Base-by-base conservation (phyloP, 2,888 invertebrate genomes). In the Orthosia incerta region DNA sequence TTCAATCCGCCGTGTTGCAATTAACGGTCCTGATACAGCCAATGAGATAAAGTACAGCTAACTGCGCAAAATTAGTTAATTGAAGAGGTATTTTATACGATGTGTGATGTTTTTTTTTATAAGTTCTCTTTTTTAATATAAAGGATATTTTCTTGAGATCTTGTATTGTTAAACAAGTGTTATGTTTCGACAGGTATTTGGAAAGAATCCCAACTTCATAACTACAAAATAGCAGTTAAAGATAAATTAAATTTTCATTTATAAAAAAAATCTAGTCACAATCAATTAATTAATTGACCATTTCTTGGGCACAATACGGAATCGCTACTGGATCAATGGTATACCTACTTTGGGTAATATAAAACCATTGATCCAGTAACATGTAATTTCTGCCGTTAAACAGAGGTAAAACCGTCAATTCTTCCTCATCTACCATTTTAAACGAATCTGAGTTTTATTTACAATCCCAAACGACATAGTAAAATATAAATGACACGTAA, bases 1-100 rank as follows among this genome's bases (percentile, higher is more conserved):
- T 93, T 90, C 91, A 93, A 94, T 93, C 90, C 90, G 84, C 86
- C 81, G 82, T 87, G 67, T 85, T 85, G 86, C 88, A 89, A 91
- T 90, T 90, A 91, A 90, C 87, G 82, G 80, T 63, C 85, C 79
- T 88, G 87, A 84, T 87, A 85, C 72, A 79, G 63, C 66, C 76
- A 78, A 77, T 78, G 73, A 84, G 86, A 85, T 86, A 86, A 80
- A 76, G 78, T 85, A 79, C 83, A 71, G 70, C 76, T 79, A 76
- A 75, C 67, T 73, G 61, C 60, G 73, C 55, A 39, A 82, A 87
- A 78, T 85, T 79, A 76, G 82, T 85, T 82, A 80, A 83, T 85
- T 80, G 71, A 67, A 83, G 23, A 62, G 46, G 67, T 79, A 61
- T 79, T 80, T 69, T 60, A 62, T 68, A 57, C 12, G n/a, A 53